A percentile compares a stretch with the other conserved stretches of the same genome.
Evolutionary conservation across 2,888 invertebrate species (phyloP).

Genomic region (Mylabris sibirica): DNA sequence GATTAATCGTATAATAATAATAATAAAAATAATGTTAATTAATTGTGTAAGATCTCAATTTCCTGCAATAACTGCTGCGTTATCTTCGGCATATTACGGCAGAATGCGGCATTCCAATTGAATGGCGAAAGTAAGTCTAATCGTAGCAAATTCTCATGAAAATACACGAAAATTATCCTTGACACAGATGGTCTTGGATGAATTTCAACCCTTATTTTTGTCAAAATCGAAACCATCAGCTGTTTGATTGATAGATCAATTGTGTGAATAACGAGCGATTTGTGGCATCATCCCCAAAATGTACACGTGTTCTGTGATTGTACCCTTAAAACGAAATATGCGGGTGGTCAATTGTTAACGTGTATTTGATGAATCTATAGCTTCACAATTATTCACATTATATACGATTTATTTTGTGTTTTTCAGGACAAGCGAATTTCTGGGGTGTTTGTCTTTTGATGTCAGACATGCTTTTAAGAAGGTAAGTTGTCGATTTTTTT

Average conservation of each 20-base stretch:
- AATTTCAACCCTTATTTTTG: too few species aligned
- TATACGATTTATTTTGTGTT: conserved; percentile 44
- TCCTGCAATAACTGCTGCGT: not conserved
- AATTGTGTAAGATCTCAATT: not conserved
- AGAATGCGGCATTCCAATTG: conserved; percentile 24
- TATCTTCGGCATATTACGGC: conserved; percentile 1
- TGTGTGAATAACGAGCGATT: too few species aligned
- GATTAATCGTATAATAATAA: not conserved
- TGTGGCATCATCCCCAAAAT: not conserved
- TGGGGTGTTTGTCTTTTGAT: conserved; percentile 93
- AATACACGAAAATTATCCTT: too few species aligned
- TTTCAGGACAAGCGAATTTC: conserved; percentile 87
- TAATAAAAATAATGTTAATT: conserved; percentile 13
- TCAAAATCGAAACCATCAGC: not conserved
- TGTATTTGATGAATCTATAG: not conserved
- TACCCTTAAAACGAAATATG: conserved; percentile 15
- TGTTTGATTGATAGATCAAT: conserved; percentile 2
- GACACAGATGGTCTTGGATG: too few species aligned
- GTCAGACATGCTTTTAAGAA: conserved; percentile 80
- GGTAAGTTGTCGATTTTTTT: conserved; percentile 63
- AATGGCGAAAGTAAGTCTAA: conserved; percentile 28
- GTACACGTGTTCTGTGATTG: not conserved
- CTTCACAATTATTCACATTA: too few species aligned
- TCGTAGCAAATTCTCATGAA: too few species aligned
- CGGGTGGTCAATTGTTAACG: conserved; percentile 29